These are phyloP conservation scores for Schizaphis graminum DNA, from an alignment of 2,888 invertebrate species.

Conservation along the genomic window DNA sequence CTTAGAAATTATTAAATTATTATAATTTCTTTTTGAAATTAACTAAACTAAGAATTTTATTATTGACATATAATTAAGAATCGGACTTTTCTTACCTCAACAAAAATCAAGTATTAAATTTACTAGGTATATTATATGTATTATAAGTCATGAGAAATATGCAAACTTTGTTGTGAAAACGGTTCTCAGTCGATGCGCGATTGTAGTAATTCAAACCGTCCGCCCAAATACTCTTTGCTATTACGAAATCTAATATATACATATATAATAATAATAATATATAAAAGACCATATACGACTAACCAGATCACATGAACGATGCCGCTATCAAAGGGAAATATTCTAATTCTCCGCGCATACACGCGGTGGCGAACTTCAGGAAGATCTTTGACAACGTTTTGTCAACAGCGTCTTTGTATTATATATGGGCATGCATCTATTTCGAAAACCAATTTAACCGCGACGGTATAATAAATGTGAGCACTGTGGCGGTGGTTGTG, in stretches of 20 bases:
- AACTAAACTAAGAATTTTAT: not conserved
- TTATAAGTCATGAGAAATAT: not conserved
- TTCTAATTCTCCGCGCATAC: not conserved
- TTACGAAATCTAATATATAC: not conserved
- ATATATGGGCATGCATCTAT: not conserved
- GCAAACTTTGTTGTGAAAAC: not conserved
- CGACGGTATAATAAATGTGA: not conserved
- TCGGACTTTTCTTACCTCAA: not conserved
- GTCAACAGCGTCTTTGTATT: slow-evolving; percentile 13
- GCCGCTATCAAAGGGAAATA: not conserved
- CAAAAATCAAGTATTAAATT: not conserved
- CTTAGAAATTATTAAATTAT: not conserved
- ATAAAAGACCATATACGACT: not conserved
- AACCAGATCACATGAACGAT: not conserved
- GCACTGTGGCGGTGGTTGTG: not conserved
- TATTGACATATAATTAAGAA: not conserved
- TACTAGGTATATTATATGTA: not conserved
- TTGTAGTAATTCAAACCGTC: not conserved
- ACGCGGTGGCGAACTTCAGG: not conserved
- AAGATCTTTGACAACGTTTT: not conserved
- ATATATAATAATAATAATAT: not conserved
- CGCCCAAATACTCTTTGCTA: not conserved
- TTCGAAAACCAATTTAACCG: slow-evolving; percentile 11
- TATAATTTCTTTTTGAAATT: not conserved
- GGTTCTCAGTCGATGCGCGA: not conserved